phyloP scores from a whole-genome alignment of 2,888 invertebrate genomes.

The Leucania comma region DNA sequence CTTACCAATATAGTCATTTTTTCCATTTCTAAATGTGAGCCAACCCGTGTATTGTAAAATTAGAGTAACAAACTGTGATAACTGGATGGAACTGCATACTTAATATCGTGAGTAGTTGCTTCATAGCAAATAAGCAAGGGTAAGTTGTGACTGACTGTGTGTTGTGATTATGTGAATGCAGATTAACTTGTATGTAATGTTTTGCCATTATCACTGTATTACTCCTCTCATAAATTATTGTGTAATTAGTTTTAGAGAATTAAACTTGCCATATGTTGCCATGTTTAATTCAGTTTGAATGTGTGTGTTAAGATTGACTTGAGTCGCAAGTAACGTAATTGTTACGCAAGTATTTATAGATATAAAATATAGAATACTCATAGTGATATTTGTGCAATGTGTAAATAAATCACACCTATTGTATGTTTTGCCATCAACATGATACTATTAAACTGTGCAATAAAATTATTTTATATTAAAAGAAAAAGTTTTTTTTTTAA shows the following conservation, averaged over 20 bases:
- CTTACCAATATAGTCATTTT: not conserved
- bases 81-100: conserved; percentile 64
- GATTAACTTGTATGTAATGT: conserved; percentile 49
- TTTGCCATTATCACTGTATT: conserved; percentile 70
- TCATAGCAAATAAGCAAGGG: conserved; percentile 36
- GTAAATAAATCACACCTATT: conserved; percentile 65
- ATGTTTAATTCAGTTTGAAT: conserved; percentile 84
- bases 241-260: conserved; percentile 74
- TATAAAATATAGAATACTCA: conserved; percentile 62
- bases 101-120: conserved; percentile 47
- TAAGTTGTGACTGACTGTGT: conserved; percentile 51
- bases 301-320: conserved; percentile 53
- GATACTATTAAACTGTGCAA: conserved; percentile 73
- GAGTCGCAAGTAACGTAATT: conserved; percentile 57
- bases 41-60: conserved; percentile 11
- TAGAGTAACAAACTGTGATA: conserved; percentile 78
- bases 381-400: conserved; percentile 71
- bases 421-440: conserved; percentile 67
- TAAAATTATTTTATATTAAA: conserved; percentile 74
- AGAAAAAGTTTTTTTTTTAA: conserved; percentile 48
- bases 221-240: conserved; percentile 54
- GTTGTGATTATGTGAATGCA: conserved; percentile 41
- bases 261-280: conserved; percentile 88
- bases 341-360: conserved; percentile 59
- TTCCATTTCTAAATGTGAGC: conserved; percentile 13